Evolutionary conservation across 2,797 vertebrate species (phyloP).

Genomic region (Pagetopsis macropterus): DNA sequence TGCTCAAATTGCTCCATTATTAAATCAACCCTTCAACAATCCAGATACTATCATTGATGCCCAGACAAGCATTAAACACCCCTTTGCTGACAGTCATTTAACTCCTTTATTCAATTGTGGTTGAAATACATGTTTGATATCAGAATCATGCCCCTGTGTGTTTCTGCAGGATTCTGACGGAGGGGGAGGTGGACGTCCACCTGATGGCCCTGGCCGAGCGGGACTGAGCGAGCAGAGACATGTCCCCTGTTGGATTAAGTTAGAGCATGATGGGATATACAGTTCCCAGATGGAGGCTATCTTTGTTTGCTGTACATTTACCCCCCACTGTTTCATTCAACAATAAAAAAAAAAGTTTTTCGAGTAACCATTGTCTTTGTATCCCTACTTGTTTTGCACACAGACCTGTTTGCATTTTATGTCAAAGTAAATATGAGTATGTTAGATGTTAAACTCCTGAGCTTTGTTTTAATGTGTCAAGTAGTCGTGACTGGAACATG

Average conservation of each 20-base stretch:
- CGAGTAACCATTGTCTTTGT: slow-evolving; percentile 45
- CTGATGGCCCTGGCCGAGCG: slow-evolving; percentile 95
- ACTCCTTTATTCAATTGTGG: fast-evolving
- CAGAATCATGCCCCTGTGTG: background rate
- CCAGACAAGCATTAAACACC: background rate
- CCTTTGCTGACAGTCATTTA: background rate
- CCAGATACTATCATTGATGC: background rate
- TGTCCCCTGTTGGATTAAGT: slow-evolving; percentile 74
- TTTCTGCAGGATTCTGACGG: slow-evolving; percentile 92
- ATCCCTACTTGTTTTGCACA: background rate
- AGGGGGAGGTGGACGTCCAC: slow-evolving; percentile 92
- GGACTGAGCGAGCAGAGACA: slow-evolving; percentile 83
- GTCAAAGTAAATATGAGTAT: background rate
- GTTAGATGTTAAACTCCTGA: background rate
- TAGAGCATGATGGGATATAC: slow-evolving; percentile 76
- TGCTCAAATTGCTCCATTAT: background rate
- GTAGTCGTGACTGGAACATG: slow-evolving; percentile 47
- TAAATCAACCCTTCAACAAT: background rate
- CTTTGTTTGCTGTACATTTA: slow-evolving; percentile 86
- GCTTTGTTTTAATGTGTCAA: slow-evolving; percentile 21
- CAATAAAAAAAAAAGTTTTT: slow-evolving; percentile 80
- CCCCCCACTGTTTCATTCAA: slow-evolving; percentile 81
- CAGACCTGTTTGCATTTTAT: background rate
- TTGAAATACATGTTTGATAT: background rate
- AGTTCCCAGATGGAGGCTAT: slow-evolving; percentile 71